Conservation (phyloP, 2,888 invertebrate genomes). For the Zonitis immaculata region DNA sequence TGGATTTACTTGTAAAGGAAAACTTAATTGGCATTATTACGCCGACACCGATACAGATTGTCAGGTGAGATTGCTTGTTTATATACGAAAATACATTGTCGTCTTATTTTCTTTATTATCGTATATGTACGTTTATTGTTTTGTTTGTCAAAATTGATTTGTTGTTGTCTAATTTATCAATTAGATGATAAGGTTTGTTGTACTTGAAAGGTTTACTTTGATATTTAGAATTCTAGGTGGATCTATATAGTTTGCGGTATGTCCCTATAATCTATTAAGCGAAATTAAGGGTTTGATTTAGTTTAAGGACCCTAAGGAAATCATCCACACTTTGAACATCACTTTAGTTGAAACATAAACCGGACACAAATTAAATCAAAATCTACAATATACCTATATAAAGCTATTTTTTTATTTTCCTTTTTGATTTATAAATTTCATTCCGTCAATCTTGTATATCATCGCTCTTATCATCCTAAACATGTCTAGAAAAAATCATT, state of each 20-base stretch:
- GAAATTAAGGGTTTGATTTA: background rate
- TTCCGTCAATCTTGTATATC: too few species aligned
- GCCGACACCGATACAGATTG: constrained; percentile 29
- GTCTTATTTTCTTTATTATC: background rate
- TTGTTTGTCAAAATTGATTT: too few species aligned
- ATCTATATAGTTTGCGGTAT: background rate
- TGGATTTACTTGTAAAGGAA: constrained; percentile 49
- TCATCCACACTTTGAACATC: background rate
- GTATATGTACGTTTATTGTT: too few species aligned
- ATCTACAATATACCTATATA: background rate
- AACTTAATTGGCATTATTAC: constrained; percentile 29
- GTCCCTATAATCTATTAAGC: constrained; percentile 1
- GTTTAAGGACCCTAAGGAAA: background rate
- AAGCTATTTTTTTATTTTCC: too few species aligned
- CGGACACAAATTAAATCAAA: background rate
- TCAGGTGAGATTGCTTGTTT: constrained; percentile 17
- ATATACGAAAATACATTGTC: background rate
- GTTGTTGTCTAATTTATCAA: too few species aligned
- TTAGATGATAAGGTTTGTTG: background rate
- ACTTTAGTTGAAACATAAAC: background rate
- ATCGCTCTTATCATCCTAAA: too few species aligned
- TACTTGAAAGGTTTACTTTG: background rate
- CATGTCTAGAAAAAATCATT: too few species aligned
- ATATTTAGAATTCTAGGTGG: background rate
- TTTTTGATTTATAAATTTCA: too few species aligned